Base-by-base conservation (phyloP, 1,140 invertebrate species). In the Ruditapes philippinarum region DNA sequence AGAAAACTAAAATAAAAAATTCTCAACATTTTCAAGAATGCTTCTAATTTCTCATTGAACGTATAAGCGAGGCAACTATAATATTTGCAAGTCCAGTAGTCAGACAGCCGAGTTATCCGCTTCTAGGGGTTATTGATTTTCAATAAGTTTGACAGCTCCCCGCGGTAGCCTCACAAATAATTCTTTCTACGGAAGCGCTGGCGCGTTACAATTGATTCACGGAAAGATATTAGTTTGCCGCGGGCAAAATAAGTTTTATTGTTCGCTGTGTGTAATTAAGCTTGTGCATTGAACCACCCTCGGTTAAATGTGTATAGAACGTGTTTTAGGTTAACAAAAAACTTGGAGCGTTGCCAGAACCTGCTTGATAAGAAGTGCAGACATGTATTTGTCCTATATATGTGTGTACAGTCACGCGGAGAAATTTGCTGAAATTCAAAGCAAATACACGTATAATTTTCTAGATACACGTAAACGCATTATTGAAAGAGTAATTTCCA, bases 181-280 rank as follows among this genome's bases (percentile, higher is more conserved):
- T 80, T 76, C 28, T 79, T 78, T 68, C 60, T 38, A 65, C 74
- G 54, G 73, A 68, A 36, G 74, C 85, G 78, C 51, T 65, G 76
- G 57, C 57, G 85, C 74, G 85, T 73, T 74, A 62, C 78, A 68
- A 36, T 49, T 49, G 73, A 87, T 78, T 36, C 49, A 19, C n/a
- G 38, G 40, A 54, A 42, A 80, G 74, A 49, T 62, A 76, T 86
- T 38, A 49, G 2, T 79, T 79, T 80, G 85, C 85, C 85, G 60
- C 74, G 62, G 76, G 85, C 84, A 22, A 60, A 57, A 54, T 25
- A 70, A 28, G 42, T 45, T 80, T 62, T 78, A 45, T 79, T 62
- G 54, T 73, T 31, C n/a, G 45, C n/a, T 11, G 5, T 79, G 85
- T 78, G 73, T 87, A 65, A 62, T 87, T 45, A 68, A 88, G 49